phyloP scores from a whole-genome alignment of 2,113 vertebrate species.

The Motacilla tschutschensis region DNA sequence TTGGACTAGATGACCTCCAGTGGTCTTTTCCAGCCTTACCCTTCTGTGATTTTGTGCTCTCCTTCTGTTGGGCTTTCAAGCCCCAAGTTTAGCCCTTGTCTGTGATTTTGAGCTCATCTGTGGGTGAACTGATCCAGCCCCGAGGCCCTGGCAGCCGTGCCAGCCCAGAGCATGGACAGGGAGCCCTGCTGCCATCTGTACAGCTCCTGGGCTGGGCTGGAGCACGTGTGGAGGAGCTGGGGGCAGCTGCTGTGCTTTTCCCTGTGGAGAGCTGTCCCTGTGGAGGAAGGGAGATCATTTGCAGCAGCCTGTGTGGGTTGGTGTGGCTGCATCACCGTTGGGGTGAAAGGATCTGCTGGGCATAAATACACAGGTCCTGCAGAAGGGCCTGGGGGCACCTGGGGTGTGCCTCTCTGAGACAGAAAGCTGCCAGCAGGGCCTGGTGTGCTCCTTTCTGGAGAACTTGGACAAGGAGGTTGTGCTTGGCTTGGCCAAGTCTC shows the following conservation, averaged over 20 bases:
- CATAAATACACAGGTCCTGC: rapidly evolving
- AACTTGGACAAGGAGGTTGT: not conserved
- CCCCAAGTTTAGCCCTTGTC: not conserved
- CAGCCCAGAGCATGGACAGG: not conserved
- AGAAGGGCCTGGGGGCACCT: not conserved
- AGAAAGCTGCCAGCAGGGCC: not conserved
- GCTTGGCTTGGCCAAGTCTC: not conserved
- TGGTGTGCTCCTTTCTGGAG: not conserved
- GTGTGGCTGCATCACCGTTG: rapidly evolving
- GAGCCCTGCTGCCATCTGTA: not conserved
- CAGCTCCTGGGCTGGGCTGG: not conserved
- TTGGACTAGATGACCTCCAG: not conserved
- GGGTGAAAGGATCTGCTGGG: not conserved
- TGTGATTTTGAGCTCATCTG: not conserved
- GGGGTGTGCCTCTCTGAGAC: rapidly evolving
- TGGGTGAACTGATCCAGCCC: not conserved
- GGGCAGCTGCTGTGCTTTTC: not conserved
- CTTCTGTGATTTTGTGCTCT: not conserved
- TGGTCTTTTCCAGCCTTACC: not conserved
- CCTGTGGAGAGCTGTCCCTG: not conserved
- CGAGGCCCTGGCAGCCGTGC: rapidly evolving
- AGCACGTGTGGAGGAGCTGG: not conserved
- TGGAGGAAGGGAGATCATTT: not conserved
- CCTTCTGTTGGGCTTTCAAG: not conserved
- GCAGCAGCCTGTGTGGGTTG: not conserved